phyloP scores from a whole-genome alignment of 2,113 vertebrate genomes.

The Misgurnus anguillicaudatus region DNA sequence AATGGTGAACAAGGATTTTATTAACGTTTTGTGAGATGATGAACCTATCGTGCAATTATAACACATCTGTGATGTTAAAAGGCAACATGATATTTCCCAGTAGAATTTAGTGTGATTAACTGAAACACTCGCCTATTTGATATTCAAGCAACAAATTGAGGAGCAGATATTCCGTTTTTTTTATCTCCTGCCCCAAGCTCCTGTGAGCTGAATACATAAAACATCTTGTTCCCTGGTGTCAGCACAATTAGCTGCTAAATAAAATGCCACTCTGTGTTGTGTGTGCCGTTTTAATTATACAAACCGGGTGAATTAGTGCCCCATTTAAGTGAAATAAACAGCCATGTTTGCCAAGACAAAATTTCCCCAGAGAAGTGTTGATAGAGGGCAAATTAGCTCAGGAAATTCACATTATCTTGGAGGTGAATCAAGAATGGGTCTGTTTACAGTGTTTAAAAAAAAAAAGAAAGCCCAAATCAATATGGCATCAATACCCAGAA shows the following conservation, averaged over 20 bases:
- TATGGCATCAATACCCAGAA: background rate
- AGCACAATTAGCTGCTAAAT: conserved; percentile 99
- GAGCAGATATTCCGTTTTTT: conserved; percentile 85
- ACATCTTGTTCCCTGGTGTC: conserved; percentile 89
- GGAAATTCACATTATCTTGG: conserved; percentile 61
- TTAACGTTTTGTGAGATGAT: conserved; percentile 81
- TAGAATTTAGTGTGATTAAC: conserved; percentile 94
- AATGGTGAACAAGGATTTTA: conserved; percentile 94
- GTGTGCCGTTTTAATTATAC: conserved; percentile 93
- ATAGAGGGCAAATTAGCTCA: conserved; percentile 63
- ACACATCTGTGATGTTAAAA: conserved; percentile 94
- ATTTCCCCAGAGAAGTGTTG: conserved; percentile 70
- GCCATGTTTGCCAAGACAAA: conserved; percentile 81
- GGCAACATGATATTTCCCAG: conserved; percentile 92
- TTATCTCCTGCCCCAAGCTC: conserved; percentile 71
- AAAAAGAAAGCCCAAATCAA: background rate
- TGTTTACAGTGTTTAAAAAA: conserved; percentile 12
- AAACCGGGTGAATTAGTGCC: conserved; percentile 87
- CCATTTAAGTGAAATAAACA: conserved; percentile 90
- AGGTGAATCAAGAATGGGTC: conserved; percentile 39
- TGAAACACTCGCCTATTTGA: conserved; percentile 91
- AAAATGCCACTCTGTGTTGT: conserved; percentile 89
- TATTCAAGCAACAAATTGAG: conserved; percentile 94
- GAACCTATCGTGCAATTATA: conserved; percentile 90
- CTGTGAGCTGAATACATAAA: conserved; percentile 92